Conservation (phyloP, 2,113 vertebrate species). For the Alectura lathami region DNA sequence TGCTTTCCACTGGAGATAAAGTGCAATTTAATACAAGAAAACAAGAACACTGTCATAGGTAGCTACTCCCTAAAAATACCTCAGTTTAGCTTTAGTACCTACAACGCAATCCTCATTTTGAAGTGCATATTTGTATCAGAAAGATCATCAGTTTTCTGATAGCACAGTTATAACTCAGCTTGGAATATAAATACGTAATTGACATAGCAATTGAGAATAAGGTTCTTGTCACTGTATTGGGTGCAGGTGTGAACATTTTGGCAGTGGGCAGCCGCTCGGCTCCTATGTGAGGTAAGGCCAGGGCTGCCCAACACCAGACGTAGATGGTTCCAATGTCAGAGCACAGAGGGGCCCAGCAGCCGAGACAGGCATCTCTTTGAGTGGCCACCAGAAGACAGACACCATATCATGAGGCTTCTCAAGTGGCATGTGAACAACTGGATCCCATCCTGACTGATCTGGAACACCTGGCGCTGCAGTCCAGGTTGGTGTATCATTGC, state of each 20-base stretch:
- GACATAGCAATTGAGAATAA: neutral
- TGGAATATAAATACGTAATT: neutral
- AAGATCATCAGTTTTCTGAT: neutral
- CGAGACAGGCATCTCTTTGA: neutral
- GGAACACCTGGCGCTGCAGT: neutral
- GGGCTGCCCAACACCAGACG: rapidly evolving
- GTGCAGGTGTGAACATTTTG: rapidly evolving
- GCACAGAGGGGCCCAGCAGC: rapidly evolving
- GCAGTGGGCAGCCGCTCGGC: rapidly evolving
- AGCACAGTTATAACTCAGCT: neutral
- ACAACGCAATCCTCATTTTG: neutral
- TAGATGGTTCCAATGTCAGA: rapidly evolving
- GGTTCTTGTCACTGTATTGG: neutral
- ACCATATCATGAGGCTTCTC: neutral
- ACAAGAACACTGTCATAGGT: neutral
- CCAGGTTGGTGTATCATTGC: neutral
- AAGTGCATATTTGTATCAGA: neutral
- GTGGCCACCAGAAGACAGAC: neutral
- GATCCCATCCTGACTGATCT: neutral
- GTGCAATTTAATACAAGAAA: neutral
- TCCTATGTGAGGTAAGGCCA: rapidly evolving
- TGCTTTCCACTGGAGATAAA: neutral
- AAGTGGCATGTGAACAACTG: neutral
- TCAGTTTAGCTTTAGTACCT: neutral
- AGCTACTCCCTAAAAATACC: neutral